phyloP scores from a whole-genome alignment of 2,113 vertebrate genomes.

The Antidorcas marsupialis region DNA sequence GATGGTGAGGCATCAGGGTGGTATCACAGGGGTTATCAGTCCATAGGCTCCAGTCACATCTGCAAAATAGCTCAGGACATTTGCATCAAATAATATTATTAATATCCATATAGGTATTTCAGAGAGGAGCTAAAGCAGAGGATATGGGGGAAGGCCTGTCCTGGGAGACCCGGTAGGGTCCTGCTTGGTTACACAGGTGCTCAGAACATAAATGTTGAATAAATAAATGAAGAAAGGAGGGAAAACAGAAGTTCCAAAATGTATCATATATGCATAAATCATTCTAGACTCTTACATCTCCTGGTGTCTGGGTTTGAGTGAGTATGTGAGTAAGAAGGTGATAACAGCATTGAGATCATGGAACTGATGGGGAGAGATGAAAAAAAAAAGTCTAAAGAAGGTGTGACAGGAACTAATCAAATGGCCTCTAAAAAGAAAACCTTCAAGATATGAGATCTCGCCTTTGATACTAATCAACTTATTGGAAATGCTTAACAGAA shows the following conservation, averaged over 20 bases:
- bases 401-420: background rate
- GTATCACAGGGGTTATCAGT: background rate
- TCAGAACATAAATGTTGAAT: background rate
- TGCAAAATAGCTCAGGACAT: background rate
- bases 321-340: fast-evolving
- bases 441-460: background rate
- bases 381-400: background rate
- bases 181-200: background rate
- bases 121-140: background rate
- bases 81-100: background rate
- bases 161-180: background rate
- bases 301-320: background rate
- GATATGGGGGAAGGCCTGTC: background rate
- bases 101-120: background rate
- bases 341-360: background rate
- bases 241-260: background rate
- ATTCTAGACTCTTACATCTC: background rate
- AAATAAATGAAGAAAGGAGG: background rate
- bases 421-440: background rate
- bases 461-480: background rate
- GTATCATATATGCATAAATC: background rate
- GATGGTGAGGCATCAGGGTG: background rate
- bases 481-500: background rate
- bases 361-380: background rate
- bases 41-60: background rate